Percentiles rank a stretch among this genome's conserved stretches.
phyloP scores from a whole-genome alignment of 2,797 vertebrate genomes.

The Anguilla anguilla region DNA sequence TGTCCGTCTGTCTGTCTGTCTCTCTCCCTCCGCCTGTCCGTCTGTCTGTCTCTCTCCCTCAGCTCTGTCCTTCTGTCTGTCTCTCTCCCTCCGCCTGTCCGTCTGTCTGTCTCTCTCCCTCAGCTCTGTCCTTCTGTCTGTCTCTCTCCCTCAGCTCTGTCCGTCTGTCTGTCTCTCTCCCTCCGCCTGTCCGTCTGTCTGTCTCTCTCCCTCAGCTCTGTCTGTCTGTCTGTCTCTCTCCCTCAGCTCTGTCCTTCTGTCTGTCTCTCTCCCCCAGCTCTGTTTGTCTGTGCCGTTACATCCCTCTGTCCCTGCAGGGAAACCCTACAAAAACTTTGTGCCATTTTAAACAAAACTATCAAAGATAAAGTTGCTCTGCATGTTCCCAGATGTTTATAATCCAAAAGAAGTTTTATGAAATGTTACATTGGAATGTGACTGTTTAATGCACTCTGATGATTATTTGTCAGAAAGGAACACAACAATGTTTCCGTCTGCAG shows the following conservation, averaged over 20 bases:
- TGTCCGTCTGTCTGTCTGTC: not conserved
- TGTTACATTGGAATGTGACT: not conserved
- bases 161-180: no score
- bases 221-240: no score
- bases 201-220: no score
- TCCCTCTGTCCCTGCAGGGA: not conserved
- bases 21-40: not conserved
- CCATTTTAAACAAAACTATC: not conserved
- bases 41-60: not conserved
- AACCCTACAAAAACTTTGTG: not conserved
- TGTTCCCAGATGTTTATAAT: no score
- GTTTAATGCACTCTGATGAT: not conserved
- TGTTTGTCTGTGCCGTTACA: not conserved
- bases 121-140: no score
- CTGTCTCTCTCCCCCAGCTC: no score
- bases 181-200: not conserved
- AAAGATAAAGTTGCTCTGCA: no score
- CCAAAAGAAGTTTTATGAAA: no score
- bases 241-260: no score
- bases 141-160: no score
- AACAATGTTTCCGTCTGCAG: not conserved
- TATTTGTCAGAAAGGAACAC: not conserved
- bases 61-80: not conserved
- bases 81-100: no score
- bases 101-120: no score